phyloP scores from a whole-genome alignment of 2,888 invertebrate species.

The Catocala nupta region DNA sequence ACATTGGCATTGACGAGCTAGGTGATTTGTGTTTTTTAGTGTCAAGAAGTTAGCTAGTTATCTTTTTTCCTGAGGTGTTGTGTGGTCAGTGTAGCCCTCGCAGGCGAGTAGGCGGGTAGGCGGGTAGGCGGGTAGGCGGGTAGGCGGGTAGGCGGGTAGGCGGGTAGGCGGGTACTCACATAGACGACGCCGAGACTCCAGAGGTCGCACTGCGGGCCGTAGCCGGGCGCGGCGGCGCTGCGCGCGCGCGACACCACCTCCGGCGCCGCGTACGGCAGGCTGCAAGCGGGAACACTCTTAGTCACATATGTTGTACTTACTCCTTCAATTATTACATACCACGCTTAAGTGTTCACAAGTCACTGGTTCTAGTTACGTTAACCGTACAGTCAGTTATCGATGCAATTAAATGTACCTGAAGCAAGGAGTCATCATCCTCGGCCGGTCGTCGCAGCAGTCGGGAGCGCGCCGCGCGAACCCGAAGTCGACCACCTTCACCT shows the following conservation, averaged over 20 bases:
- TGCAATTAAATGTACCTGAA: conserved; percentile 88
- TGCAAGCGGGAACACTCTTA: conserved; percentile 35
- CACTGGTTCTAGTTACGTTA: no score
- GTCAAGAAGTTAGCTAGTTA: no score
- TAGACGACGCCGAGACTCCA: conserved; percentile 98
- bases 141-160: no score
- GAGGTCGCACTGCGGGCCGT: conserved; percentile 97
- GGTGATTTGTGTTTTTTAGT: no score
- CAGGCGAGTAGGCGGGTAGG: no score
- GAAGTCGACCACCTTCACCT: conserved; percentile 97
- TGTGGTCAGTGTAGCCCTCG: neutral
- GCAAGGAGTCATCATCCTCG: conserved; percentile 92
- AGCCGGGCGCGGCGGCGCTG: conserved; percentile 85
- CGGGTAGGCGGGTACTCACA: conserved; percentile 75
- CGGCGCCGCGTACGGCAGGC: conserved; percentile 97
- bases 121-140: conserved; percentile 25
- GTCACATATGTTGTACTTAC: no score
- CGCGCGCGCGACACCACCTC: conserved; percentile 91
- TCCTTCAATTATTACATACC: no score
- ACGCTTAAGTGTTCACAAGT: no score
- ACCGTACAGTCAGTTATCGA: no score
- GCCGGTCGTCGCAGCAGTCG: conserved; percentile 63
- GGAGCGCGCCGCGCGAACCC: conserved; percentile 93
- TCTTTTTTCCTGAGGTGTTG: no score
- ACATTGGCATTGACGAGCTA: no score